Evolutionary conservation across 2,797 vertebrate genomes (phyloP).

Genomic region (Hozukius guyotensis): DNA sequence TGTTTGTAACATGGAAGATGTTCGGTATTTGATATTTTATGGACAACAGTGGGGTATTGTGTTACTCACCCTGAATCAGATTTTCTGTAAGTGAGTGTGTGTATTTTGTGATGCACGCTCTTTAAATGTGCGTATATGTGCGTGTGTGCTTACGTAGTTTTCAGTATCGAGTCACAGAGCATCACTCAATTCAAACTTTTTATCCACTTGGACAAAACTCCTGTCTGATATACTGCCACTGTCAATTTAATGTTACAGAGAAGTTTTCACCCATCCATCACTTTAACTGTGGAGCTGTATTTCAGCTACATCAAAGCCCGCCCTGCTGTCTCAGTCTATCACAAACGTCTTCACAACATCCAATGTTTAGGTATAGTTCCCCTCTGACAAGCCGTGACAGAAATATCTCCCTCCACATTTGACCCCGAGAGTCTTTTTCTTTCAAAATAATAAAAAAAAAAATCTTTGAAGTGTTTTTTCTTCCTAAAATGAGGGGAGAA

Average conservation of each 20-base stretch:
- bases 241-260: slow-evolving; percentile 61
- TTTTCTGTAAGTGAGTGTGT: not conserved
- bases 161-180: slow-evolving; percentile 1
- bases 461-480: slow-evolving; percentile 45
- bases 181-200: slow-evolving; percentile 39
- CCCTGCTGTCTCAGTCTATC: slow-evolving; percentile 46
- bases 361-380: slow-evolving; percentile 33
- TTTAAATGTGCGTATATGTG: not conserved
- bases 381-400: slow-evolving; percentile 50
- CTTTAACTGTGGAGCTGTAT: slow-evolving; percentile 60
- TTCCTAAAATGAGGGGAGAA: slow-evolving; percentile 51
- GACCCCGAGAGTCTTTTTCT: slow-evolving; percentile 45
- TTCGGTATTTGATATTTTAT: not conserved
- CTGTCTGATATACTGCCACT: slow-evolving; percentile 52
- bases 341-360: slow-evolving; percentile 41
- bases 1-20: not conserved
- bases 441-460: slow-evolving; percentile 19
- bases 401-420: slow-evolving; percentile 57
- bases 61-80: not conserved
- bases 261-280: slow-evolving; percentile 59
- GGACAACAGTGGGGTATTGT: slow-evolving; percentile 1
- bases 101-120: not conserved
- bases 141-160: not conserved
- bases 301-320: slow-evolving; percentile 65
- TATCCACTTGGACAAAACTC: slow-evolving; percentile 40